Evolutionary conservation across 2,888 invertebrate genomes (phyloP).

Genomic region (Linnaemya tessellans): DNA sequence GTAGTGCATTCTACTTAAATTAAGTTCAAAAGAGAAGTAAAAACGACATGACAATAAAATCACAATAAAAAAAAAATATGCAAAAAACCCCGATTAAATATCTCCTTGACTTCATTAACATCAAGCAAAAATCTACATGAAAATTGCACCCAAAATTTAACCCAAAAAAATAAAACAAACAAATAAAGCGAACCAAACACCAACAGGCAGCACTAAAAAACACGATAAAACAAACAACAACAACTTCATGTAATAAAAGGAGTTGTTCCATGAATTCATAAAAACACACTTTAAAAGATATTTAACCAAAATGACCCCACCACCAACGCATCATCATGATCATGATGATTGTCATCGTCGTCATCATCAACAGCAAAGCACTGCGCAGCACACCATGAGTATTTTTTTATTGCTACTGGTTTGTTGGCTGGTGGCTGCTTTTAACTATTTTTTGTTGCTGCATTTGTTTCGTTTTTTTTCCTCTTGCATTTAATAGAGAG

Average conservation of each 20-base stretch:
- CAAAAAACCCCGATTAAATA: slow-evolving; percentile 45
- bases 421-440: slow-evolving; percentile 8
- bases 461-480: not conserved
- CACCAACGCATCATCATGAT: slow-evolving; percentile 69
- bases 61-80: slow-evolving; percentile 38
- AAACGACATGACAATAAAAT: slow-evolving; percentile 48
- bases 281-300: slow-evolving; percentile 48
- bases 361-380: slow-evolving; percentile 9
- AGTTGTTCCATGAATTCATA: slow-evolving; percentile 64
- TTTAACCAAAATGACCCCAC: slow-evolving; percentile 72
- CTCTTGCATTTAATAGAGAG: slow-evolving; percentile 36
- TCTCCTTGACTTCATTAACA: slow-evolving; percentile 72
- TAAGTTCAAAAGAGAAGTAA: slow-evolving; percentile 11
- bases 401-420: slow-evolving; percentile 41
- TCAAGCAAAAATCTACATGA: slow-evolving; percentile 65
- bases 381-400: slow-evolving; percentile 29
- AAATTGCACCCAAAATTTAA: slow-evolving; percentile 66
- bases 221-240: slow-evolving; percentile 47
- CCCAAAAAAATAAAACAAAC: slow-evolving; percentile 18
- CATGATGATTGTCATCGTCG: slow-evolving; percentile 28
- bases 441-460: slow-evolving; percentile 35
- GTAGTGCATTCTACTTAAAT: slow-evolving; percentile 43
- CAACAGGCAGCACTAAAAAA: slow-evolving; percentile 44
- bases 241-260: slow-evolving; percentile 68
- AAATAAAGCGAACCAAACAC: slow-evolving; percentile 16